Percentiles rank a stretch among this genome's conserved stretches.
These are phyloP conservation scores for Lochmaea capreae DNA, from an alignment of 2,888 invertebrate genomes.

Conservation along the genomic window DNA sequence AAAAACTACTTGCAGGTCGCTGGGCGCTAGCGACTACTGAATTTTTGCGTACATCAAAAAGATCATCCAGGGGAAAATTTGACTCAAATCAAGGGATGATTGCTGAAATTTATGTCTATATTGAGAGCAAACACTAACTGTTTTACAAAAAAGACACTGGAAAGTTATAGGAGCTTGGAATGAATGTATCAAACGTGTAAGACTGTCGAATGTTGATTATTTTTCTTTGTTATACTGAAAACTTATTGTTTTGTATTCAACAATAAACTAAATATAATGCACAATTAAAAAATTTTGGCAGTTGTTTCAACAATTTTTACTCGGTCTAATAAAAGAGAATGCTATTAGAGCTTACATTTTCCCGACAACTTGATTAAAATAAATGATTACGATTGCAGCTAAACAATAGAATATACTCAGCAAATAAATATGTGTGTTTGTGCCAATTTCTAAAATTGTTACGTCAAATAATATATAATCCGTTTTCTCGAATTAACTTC, in stretches of 20 bases:
- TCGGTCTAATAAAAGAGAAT: constrained; percentile 30
- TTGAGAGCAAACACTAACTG: too few species aligned
- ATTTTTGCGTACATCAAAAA: too few species aligned
- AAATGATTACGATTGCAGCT: constrained; percentile 24
- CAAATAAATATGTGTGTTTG: not conserved
- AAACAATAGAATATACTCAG: constrained; percentile 21
- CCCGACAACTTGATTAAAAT: constrained; percentile 17
- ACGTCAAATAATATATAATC: not conserved
- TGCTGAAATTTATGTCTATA: too few species aligned
- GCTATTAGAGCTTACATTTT: constrained; percentile 20
- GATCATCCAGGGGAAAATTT: too few species aligned
- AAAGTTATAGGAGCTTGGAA: too few species aligned
- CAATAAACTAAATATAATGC: not conserved
- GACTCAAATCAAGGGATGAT: too few species aligned
- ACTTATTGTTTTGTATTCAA: not conserved
- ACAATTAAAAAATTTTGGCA: not conserved
- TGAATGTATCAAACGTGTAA: not conserved
- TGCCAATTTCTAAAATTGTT: not conserved
- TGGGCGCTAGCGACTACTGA: too few species aligned
- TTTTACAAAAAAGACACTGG: too few species aligned
- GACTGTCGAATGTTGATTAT: not conserved
- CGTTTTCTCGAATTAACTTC: not conserved
- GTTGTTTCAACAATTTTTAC: not conserved
- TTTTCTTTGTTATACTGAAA: not conserved
- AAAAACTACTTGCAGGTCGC: too few species aligned